Evolutionary conservation across 2,797 vertebrate species (phyloP).

Genomic region (Enteromius trimaculatus): DNA sequence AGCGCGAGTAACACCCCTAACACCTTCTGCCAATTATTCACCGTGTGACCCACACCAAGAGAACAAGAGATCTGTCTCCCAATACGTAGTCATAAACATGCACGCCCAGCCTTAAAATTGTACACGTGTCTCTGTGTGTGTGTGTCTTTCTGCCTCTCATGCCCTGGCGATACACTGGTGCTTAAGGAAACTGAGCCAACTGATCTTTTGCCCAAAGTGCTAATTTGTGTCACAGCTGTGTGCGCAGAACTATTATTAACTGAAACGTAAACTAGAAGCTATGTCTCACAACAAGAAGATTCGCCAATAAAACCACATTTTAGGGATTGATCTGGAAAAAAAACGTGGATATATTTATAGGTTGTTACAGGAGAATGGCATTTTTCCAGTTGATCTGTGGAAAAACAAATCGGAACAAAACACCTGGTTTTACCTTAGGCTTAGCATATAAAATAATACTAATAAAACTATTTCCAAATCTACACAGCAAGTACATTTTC

Average conservation of each 20-base stretch:
- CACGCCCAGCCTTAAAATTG: constrained; percentile 31
- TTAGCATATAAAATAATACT: constrained; percentile 56
- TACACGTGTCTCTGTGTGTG: constrained; percentile 36
- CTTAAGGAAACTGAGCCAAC: constrained; percentile 76
- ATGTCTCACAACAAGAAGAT: constrained; percentile 79
- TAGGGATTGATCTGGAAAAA: constrained; percentile 68
- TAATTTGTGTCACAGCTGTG: constrained; percentile 79
- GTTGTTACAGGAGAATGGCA: constrained; percentile 73
- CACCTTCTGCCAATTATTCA: constrained; percentile 37
- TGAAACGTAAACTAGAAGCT: constrained; percentile 82
- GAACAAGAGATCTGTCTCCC: constrained; percentile 44
- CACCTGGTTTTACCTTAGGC: constrained; percentile 76
- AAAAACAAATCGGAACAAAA: constrained; percentile 73
- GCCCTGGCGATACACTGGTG: constrained; percentile 71
- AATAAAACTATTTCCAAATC: neutral
- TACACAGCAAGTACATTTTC: neutral
- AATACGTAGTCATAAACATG: constrained; percentile 24
- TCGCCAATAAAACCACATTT: constrained; percentile 78
- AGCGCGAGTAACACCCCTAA: constrained; percentile 1
- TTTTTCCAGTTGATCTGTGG: constrained; percentile 79
- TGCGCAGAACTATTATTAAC: constrained; percentile 82
- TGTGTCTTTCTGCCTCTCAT: constrained; percentile 59
- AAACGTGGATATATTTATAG: constrained; percentile 75
- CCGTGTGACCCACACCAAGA: constrained; percentile 23
- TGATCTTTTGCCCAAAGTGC: constrained; percentile 78